phyloP scores from a whole-genome alignment of 1,140 invertebrate genomes.

The Trypoxylus dichotomus region DNA sequence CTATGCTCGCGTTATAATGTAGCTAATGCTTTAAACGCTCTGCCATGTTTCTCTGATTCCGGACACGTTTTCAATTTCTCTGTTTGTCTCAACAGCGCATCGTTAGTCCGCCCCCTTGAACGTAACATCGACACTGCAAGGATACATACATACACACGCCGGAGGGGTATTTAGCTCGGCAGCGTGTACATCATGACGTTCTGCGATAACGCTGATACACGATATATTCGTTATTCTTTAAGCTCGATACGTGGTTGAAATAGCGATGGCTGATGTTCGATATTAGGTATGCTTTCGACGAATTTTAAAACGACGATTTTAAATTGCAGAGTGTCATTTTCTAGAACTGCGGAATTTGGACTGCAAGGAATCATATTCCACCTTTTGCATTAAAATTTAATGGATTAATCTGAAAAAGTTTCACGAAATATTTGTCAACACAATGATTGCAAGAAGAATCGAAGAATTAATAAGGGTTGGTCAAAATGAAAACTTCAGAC shows the following conservation, averaged over 20 bases:
- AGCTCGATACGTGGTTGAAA: background rate
- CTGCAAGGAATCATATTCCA: too few species aligned
- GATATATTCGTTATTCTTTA: background rate
- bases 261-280: background rate
- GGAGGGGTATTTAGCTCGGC: background rate
- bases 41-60: background rate
- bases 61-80: background rate
- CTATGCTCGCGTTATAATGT: background rate
- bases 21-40: background rate
- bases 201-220: background rate
- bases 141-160: too few species aligned
- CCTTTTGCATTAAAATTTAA: too few species aligned
- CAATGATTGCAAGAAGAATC: too few species aligned
- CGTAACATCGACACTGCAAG: background rate
- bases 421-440: too few species aligned
- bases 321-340: too few species aligned
- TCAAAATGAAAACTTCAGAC: too few species aligned
- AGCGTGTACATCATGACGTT: background rate
- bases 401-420: too few species aligned
- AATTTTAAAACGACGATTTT: too few species aligned
- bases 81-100: background rate
- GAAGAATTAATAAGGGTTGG: too few species aligned
- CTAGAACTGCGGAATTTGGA: too few species aligned
- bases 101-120: background rate
- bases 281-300: too few species aligned